Evolutionary conservation across 2,888 invertebrate genomes (phyloP).

Genomic region (Cosmorhoe ocellata): DNA sequence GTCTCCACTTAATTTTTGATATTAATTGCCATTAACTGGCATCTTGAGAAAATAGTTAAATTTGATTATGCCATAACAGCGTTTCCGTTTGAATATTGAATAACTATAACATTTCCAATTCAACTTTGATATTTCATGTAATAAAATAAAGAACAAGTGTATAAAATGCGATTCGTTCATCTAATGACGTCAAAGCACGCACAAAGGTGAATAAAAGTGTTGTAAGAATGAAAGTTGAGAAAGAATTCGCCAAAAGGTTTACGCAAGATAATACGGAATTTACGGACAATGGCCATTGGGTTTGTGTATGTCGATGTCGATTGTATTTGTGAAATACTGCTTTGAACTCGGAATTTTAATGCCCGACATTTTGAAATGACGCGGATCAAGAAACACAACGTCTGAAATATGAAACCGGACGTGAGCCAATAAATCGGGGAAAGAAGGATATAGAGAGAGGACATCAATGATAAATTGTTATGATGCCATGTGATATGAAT

Average conservation of each 20-base stretch:
- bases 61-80: neutral
- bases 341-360: constrained; percentile 27
- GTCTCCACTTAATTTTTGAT: constrained; percentile 8
- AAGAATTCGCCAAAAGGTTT: constrained; percentile 50
- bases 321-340: constrained; percentile 33
- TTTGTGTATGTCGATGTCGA: constrained; percentile 32
- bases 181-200: constrained; percentile 38
- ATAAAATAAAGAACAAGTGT: constrained; percentile 1
- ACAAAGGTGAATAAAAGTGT: constrained; percentile 44
- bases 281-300: constrained; percentile 34
- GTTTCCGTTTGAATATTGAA: neutral
- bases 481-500: too few relatives aligned
- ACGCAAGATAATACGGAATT: constrained; percentile 46
- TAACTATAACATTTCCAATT: constrained; percentile 6
- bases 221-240: constrained; percentile 58
- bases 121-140: constrained; percentile 10
- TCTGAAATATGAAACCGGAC: constrained; percentile 2
- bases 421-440: neutral
- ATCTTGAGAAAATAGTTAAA: neutral
- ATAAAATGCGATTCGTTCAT: constrained; percentile 22
- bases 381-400: constrained; percentile 6
- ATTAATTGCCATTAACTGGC: constrained; percentile 6
- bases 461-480: neutral
- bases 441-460: neutral
- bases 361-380: constrained; percentile 8